These are phyloP conservation scores for Phalacrocorax carbo DNA, from an alignment of 2,113 vertebrate genomes.

Conservation along the genomic window DNA sequence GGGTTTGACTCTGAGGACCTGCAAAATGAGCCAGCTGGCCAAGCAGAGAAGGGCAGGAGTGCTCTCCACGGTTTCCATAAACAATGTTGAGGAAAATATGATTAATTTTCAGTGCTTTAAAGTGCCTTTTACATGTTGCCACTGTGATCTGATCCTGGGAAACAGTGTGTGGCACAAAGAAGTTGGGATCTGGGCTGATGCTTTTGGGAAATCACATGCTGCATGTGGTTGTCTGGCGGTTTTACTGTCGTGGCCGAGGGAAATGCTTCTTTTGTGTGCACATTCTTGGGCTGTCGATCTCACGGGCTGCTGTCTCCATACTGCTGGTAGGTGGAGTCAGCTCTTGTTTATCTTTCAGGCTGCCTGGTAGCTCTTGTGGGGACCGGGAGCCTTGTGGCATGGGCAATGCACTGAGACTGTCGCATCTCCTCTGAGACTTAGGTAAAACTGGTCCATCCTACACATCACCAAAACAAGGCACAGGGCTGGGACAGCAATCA, in stretches of 20 bases:
- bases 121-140: not conserved
- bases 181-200: slow-evolving; percentile 19
- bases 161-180: slow-evolving; percentile 29
- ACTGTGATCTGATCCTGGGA: slow-evolving; percentile 50
- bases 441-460: not conserved
- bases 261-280: slow-evolving; percentile 58
- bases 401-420: not conserved
- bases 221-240: slow-evolving; percentile 63
- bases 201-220: slow-evolving; percentile 66
- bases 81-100: slow-evolving; percentile 13
- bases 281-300: slow-evolving; percentile 51
- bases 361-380: not conserved
- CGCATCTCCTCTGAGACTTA: not conserved
- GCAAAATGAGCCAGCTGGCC: not conserved
- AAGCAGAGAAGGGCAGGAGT: not conserved
- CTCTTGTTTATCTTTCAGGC: slow-evolving; percentile 39
- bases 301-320: slow-evolving; percentile 45
- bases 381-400: not conserved
- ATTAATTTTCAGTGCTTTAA: slow-evolving; percentile 29
- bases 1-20: not conserved
- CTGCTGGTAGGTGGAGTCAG: slow-evolving; percentile 55
- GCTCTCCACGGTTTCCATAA: not conserved
- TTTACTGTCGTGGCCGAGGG: slow-evolving; percentile 47
- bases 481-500: not conserved
- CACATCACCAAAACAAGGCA: not conserved